A percentile compares a stretch with the other conserved stretches of the same genome.
These are phyloP conservation scores for Syngnathus scovelli DNA, from an alignment of 2,113 vertebrate species.

Conservation along the genomic window DNA sequence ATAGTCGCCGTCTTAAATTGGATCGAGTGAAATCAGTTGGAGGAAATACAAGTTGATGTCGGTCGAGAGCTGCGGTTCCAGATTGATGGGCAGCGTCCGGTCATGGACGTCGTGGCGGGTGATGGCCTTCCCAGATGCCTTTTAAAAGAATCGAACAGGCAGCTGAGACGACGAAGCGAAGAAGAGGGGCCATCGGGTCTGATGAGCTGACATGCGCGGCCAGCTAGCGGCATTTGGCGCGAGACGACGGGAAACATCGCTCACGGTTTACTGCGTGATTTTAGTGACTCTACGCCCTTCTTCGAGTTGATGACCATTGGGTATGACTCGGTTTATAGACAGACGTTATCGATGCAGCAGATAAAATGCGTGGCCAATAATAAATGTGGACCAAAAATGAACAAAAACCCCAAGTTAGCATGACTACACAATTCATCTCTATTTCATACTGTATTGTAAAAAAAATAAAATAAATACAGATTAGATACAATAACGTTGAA, in stretches of 20 bases:
- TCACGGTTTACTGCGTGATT: conserved; percentile 53
- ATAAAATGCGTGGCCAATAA: not conserved
- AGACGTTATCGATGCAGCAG: not conserved
- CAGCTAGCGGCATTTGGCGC: conserved; percentile 55
- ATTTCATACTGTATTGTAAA: conserved; percentile 9
- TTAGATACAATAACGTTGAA: conserved; percentile 28
- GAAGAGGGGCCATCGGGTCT: conserved; percentile 40
- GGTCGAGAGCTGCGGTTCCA: conserved; percentile 40
- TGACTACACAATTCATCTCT: conserved; percentile 7
- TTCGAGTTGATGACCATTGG: conserved; percentile 17
- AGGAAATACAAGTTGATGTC: conserved; percentile 42
- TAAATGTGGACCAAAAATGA: not conserved
- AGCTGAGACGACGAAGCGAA: conserved; percentile 54
- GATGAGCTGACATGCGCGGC: conserved; percentile 62
- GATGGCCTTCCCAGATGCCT: conserved; percentile 69
- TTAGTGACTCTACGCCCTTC: conserved; percentile 32
- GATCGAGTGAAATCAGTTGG: conserved; percentile 45
- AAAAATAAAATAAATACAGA: conserved; percentile 16
- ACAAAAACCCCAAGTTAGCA: conserved; percentile 11
- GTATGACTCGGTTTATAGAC: not conserved
- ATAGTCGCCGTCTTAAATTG: conserved; percentile 30
- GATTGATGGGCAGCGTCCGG: conserved; percentile 40
- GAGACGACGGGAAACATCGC: conserved; percentile 45
- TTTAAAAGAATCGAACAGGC: conserved; percentile 63
- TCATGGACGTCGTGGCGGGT: conserved; percentile 52